Base-by-base conservation (phyloP, 2,113 vertebrate genomes). In the Gavia stellata region DNA sequence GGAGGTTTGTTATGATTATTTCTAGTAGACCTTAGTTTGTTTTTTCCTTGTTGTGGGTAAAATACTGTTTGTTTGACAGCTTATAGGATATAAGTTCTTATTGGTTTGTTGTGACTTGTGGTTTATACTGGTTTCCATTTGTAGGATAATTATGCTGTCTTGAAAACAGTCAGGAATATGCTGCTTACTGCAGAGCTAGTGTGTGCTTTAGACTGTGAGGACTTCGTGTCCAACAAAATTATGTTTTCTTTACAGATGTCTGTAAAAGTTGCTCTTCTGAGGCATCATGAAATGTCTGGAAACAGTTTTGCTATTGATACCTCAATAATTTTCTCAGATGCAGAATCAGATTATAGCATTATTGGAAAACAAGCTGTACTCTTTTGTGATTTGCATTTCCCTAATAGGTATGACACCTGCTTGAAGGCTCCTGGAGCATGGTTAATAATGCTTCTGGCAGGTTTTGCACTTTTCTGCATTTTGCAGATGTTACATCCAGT, bases 401-500 rank as follows among this genome's bases (percentile, higher is more conserved):
- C 45, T 74, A 62, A 88, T 71, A 92, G 38, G 34, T 86, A 92
- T 59, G 68, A 86, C 90, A 96, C 90, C 79, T 95, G 92, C 67
- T 78, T 67, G 34, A 80, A 81, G 82, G 81, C 52, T 96, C 38
- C 13, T 86, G 75, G 63, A 95, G n/a, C 6, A 17, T 10, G 2
- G 73, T 85, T 94, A 93, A 92, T 93, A 86, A 88, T 17, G 42
- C 18, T 93, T 50, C 58, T 94, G 92, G 71, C 72, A 94, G 42
- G 15, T 77, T 81, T 88, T 89, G 28, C 52, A 78, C 34, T 82
- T 52, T 93, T 40, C 79, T 95, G 72, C 21, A 9, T 91, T 96
- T 94, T 96, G 91, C 94, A 94, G 90, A 93, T 96, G 90, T 97
- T 96, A 21, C 9, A 81, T 92, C 53, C 66, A 90, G 49, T 49